Percentiles rank a stretch among this genome's conserved stretches.
Evolutionary conservation across 1,140 invertebrate genomes (phyloP).

Genomic region (Lepidurus arcticus): DNA sequence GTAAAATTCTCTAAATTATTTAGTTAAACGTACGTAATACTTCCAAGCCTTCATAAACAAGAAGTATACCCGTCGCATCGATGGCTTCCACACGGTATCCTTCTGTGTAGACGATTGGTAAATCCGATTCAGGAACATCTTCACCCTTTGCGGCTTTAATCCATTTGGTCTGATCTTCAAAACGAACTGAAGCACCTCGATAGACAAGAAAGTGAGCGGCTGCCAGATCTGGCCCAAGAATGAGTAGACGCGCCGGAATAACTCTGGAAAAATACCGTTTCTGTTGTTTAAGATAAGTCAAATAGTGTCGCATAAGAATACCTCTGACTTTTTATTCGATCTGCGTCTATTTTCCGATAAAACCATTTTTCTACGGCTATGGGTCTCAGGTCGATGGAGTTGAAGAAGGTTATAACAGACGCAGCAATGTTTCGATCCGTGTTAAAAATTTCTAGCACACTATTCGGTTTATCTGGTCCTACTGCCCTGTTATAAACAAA

Average conservation of each 20-base stretch:
- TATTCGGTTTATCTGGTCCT: not conserved
- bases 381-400: conserved; percentile 47
- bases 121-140: conserved; percentile 42
- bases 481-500: not conserved
- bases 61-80: conserved; percentile 55
- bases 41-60: conserved; percentile 65
- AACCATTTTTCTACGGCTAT: conserved; percentile 44
- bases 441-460: not conserved
- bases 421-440: not conserved
- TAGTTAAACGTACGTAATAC: conserved; percentile 50
- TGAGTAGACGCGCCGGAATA: conserved; percentile 43
- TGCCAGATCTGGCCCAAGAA: conserved; percentile 62
- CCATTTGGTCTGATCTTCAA: conserved; percentile 50
- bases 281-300: conserved; percentile 33
- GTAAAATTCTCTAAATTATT: conserved; percentile 32
- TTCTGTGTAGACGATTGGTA: conserved; percentile 54
- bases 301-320: conserved; percentile 44
- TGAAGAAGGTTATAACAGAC: conserved; percentile 41
- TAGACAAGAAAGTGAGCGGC: conserved; percentile 64
- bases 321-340: conserved; percentile 42
- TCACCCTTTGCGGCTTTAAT: conserved; percentile 44
- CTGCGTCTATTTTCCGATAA: conserved; percentile 43
- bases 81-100: conserved; percentile 58
- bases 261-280: conserved; percentile 43
- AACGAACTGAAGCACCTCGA: conserved; percentile 62